Evolutionary conservation across 1,140 invertebrate genomes (phyloP).

Genomic region (Drosophila ambigua): DNA sequence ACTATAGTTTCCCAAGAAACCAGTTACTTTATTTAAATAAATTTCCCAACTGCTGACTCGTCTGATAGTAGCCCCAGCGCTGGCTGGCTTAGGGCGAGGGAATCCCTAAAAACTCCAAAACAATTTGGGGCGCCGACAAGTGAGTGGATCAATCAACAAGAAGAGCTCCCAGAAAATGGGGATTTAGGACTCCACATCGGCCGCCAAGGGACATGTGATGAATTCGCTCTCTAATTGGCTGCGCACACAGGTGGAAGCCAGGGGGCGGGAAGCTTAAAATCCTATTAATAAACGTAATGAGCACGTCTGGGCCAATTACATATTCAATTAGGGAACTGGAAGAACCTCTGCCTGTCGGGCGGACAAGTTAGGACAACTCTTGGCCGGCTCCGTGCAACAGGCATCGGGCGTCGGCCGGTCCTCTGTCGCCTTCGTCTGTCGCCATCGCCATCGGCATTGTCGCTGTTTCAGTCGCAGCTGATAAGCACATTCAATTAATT

Average conservation of each 20-base stretch:
- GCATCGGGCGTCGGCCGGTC: slow-evolving; percentile 27
- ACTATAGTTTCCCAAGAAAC: too few relatives aligned
- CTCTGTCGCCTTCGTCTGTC: too few relatives aligned
- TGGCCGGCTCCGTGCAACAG: slow-evolving; percentile 48
- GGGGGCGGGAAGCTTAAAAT: slow-evolving; percentile 59
- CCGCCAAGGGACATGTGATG: slow-evolving; percentile 48
- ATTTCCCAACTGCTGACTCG: not conserved
- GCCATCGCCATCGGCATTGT: not conserved
- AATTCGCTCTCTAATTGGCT: slow-evolving; percentile 48
- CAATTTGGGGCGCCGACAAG: slow-evolving; percentile 15
- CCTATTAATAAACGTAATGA: slow-evolving; percentile 65
- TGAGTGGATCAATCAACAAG: slow-evolving; percentile 49
- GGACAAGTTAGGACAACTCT: slow-evolving; percentile 20
- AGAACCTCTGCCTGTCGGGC: not conserved
- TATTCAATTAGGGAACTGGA: slow-evolving; percentile 47
- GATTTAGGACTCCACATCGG: slow-evolving; percentile 6
- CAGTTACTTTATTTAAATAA: too few relatives aligned
- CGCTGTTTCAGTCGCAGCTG: slow-evolving; percentile 18
- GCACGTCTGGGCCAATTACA: slow-evolving; percentile 50
- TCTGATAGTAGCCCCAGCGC: too few relatives aligned
- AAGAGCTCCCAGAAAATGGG: not conserved
- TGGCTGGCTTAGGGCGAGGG: not conserved
- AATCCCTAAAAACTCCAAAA: not conserved
- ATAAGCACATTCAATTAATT: slow-evolving; percentile 64
- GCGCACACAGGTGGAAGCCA: too few relatives aligned